Base-by-base conservation (phyloP, 2,888 invertebrate genomes). In the Diaprepes abbreviatus region DNA sequence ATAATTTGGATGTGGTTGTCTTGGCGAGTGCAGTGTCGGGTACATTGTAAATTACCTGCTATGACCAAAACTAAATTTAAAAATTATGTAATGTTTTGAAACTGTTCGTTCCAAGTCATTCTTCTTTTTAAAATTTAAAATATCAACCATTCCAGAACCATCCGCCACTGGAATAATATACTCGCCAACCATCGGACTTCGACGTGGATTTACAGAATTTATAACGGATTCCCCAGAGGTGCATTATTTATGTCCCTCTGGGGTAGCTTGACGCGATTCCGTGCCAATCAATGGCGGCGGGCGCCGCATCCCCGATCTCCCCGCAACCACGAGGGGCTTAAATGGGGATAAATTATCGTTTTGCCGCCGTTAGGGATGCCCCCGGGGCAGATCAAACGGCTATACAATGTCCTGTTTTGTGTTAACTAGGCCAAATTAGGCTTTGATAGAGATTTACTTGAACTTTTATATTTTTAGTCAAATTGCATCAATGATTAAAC, bases 241-340 rank as follows among this genome's bases (percentile, higher is more conserved):
- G 80, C 82, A 82, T 83, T 83, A 83, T 82, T 82, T 82, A 83
- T 82, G 81, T 79, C 80, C 82, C 82, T 72, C 74, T 73, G 75
- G 82, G 79, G 77, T 76, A 75, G 79, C 80, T 82, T 81, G 82
- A 82, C 82, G 82, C 82, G 81, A 81, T 82, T 81, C 80, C 75
- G 77, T 80, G 81, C 82, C 83, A 83, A 83, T 83, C 82, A 82
- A 81, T 82, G 82, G 79, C 78, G 78, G 63, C 77, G 76, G 77
- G 77, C 74, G 75, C 71, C 71, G 75, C 48, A 50, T 50, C 48
- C 48, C 48, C 48, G 76, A 72, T 72, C 73, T 75, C 76, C 74
- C 71, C 75, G 72, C 73, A 74, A 77, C 78, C 77, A 73, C 75
- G 76, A 66, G 68, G 75, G 79, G 80, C 79, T 80, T 81, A 79